Base-by-base conservation (phyloP, 2,113 vertebrate genomes). In the Oreocharis arfaki region DNA sequence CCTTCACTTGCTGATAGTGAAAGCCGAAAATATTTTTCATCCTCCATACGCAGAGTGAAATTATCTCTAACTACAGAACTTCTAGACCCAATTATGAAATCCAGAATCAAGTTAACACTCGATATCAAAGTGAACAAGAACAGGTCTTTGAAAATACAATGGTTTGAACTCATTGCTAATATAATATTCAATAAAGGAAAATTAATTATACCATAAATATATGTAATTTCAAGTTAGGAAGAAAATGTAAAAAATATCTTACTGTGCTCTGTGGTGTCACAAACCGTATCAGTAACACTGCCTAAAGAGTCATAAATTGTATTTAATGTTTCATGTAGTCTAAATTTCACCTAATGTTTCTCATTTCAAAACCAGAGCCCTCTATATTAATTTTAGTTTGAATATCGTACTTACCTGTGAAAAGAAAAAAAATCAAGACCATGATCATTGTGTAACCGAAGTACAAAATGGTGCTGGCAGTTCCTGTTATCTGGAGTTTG, bases 391-490 rank as follows among this genome's bases (percentile, higher is more conserved):
- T 83, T 88, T 74, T 30, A 57, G 16, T 84, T 71, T 30, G 44
- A 92, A 80, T 35, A 86, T 32, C 28, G 16, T 35, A 96, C 94
- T 78, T 95, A 99, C 98, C 98, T 84, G 98, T 98, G 95, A 99
- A 99, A 89, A 99, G 97, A 97, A 99, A 99, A 93, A 99, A 99
- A 97, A 99, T 98, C 95, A 99, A 97, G 41, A 98, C 97, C 97
- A 98, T 98, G 96, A 99, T 98, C 98, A 98, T 97, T 26, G 97
- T 99, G 96, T 99, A 99, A 89, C 98, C 98, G 10, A 99, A 98
- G 96, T 99, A 99, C 61, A 99, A 98, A 96, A 99, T 98, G 84
- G 98, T 98, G 95, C 98, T 99, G 67, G 98, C 98, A 8, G 98
- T 96, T 52, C 98, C 98, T 8, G 97, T 98, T 94, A 99, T 98